Evolutionary conservation across 2,888 invertebrate genomes (phyloP).

Genomic region (Fragum whitleyi): DNA sequence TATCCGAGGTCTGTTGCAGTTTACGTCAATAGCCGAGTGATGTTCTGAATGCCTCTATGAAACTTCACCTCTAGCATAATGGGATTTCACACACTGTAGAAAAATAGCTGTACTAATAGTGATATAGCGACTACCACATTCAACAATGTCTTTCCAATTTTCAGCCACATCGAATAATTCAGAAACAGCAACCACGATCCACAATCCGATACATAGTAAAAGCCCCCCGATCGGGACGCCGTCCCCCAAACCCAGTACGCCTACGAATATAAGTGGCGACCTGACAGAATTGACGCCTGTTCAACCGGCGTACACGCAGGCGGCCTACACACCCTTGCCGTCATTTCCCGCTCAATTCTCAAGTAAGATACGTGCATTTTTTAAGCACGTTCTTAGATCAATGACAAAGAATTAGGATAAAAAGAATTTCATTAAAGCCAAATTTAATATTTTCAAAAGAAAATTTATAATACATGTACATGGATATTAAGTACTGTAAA

Average conservation of each 20-base stretch:
- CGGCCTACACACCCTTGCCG: constrained; percentile 61
- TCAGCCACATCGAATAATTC: constrained; percentile 62
- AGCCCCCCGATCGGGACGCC: constrained; percentile 50
- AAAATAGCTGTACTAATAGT: not conserved
- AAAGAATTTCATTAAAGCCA: not conserved
- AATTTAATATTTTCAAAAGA: too few species aligned
- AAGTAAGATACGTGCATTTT: constrained; percentile 52
- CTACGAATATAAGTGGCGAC: constrained; percentile 42
- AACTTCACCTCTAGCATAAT: not conserved
- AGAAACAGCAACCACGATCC: constrained; percentile 35
- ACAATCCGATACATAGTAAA: constrained; percentile 41
- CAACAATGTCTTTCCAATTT: constrained; percentile 39
- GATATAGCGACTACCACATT: not conserved
- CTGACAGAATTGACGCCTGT: constrained; percentile 66
- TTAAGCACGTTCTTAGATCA: not conserved
- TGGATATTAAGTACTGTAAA: too few species aligned
- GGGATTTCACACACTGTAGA: not conserved
- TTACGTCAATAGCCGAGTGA: too few species aligned
- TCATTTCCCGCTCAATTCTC: constrained; percentile 68
- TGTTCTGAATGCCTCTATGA: too few species aligned
- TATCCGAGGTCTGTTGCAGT: too few species aligned
- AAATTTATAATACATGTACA: too few species aligned
- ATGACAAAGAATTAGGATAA: not conserved
- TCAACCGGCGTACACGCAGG: constrained; percentile 57
- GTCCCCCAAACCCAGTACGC: constrained; percentile 59